Conservation (phyloP, 2,113 vertebrate genomes). For the Panthera leo region DNA sequence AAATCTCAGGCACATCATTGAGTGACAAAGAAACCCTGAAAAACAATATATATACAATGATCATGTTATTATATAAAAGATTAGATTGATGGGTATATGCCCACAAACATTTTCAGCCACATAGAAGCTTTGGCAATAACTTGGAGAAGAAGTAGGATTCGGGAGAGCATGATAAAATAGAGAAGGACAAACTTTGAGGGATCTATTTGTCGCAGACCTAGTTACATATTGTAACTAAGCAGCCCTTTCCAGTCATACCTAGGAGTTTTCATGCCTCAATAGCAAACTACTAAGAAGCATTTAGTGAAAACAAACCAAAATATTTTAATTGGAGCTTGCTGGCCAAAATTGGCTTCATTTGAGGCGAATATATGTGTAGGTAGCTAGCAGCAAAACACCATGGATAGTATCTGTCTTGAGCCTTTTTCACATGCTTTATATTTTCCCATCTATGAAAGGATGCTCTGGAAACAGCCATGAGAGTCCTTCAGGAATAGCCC, state of each 20-base stretch:
- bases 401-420: conserved; percentile 76
- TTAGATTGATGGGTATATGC: no score
- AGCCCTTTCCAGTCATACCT: neutral
- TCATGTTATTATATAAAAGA: neutral
- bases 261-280: neutral
- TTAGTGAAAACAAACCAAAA: conserved; percentile 41
- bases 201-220: neutral
- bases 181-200: neutral
- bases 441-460: conserved; percentile 83
- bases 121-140: neutral
- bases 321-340: conserved; percentile 59
- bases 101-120: neutral
- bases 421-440: conserved; percentile 80
- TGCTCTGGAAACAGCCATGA: conserved; percentile 82
- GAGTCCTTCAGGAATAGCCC: conserved; percentile 83
- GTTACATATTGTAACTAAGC: neutral
- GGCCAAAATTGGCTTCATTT: conserved; percentile 69
- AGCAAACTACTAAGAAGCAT: neutral
- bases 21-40: neutral
- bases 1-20: neutral
- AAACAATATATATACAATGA: neutral
- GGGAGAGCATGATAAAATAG: neutral
- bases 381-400: conserved; percentile 73
- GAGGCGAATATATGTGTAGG: conserved; percentile 47
- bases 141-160: neutral